phyloP scores from a whole-genome alignment of 2,797 vertebrate species.

The Dicrostonyx torquatus region DNA sequence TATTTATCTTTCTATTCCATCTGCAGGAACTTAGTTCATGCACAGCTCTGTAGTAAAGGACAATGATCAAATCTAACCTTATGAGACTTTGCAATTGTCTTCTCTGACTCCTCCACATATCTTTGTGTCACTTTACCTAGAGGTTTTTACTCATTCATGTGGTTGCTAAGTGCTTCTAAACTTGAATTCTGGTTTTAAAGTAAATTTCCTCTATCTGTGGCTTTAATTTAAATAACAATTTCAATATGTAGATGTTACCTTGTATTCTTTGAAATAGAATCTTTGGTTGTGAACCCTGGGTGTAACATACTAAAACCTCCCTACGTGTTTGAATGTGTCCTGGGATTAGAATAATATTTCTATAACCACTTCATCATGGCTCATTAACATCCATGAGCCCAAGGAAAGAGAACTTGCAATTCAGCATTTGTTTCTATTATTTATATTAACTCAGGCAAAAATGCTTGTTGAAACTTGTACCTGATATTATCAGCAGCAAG shows the following conservation, averaged over 20 bases:
- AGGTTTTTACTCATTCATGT: not conserved
- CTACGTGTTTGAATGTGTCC: not conserved
- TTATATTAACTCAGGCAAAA: constrained; percentile 33
- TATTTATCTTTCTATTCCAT: not conserved
- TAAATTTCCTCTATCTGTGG: not conserved
- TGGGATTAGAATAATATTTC: not conserved
- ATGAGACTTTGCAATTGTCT: not conserved
- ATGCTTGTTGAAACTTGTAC: not conserved
- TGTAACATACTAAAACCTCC: not conserved
- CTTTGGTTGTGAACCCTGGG: not conserved
- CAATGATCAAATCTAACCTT: not conserved
- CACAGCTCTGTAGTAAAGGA: not conserved
- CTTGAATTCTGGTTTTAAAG: constrained; percentile 21
- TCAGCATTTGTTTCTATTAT: not conserved
- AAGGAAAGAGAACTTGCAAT: not conserved
- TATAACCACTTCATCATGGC: not conserved
- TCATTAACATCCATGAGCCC: not conserved
- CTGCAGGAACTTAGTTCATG: not conserved
- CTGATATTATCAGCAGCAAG: not conserved
- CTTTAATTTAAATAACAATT: constrained; percentile 23
- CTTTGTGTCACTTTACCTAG: not conserved
- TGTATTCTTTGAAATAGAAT: not conserved
- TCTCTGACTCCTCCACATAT: not conserved
- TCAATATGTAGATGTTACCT: not conserved
- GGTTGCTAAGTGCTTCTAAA: constrained; percentile 12